Base-by-base conservation (phyloP, 2,888 invertebrate genomes). In the Charanyca ferruginea region DNA sequence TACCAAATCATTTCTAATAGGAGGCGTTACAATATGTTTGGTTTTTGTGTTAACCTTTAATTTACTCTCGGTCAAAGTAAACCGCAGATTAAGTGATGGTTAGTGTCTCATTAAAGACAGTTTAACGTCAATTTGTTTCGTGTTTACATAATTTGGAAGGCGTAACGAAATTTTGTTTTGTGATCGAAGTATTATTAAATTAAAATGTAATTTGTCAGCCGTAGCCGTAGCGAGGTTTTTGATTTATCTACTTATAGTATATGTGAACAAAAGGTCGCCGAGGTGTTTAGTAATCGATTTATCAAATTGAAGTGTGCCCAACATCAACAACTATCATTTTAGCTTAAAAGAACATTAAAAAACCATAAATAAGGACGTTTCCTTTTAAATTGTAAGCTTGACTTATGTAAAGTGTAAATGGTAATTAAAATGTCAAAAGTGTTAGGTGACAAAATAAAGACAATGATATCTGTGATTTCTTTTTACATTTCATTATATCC, bases 41-140 rank as follows among this genome's bases (percentile, higher is more conserved):
- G 68, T 54, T 79, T 76, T 69, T 68, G 64, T 72, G 78, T 79
- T 68, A 78, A 79, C 70, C 63, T 76, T 62, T 72, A 62, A 75
- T 82, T 83, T 77, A 81, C 23, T 81, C 72, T 80, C 81, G 79
- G 83, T 80, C 64, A 74, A 80, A 76, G 77, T 79, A 73, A 77
- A 47, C 42, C 79, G 49, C 75, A 72, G 67, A 81, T 79, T 80
- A 78, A 73, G 69, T 63, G 32, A 38, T 35, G 45, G 49, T 70
- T 61, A 79, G 54, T 73, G 58, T 66, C 66, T 83, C 73, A 81
- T 81, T 80, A 81, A 51, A 73, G 45, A 41, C 22, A 51, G 61
- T 65, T 79, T 72, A 66, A 64, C 32, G 28, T 65, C 44, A 65
- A 67, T 78, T 78, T 62, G 38, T 41, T 23, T 25, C 22, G 32